phyloP scores from a whole-genome alignment of 2,113 vertebrate species.

The Bubo blakistoni region DNA sequence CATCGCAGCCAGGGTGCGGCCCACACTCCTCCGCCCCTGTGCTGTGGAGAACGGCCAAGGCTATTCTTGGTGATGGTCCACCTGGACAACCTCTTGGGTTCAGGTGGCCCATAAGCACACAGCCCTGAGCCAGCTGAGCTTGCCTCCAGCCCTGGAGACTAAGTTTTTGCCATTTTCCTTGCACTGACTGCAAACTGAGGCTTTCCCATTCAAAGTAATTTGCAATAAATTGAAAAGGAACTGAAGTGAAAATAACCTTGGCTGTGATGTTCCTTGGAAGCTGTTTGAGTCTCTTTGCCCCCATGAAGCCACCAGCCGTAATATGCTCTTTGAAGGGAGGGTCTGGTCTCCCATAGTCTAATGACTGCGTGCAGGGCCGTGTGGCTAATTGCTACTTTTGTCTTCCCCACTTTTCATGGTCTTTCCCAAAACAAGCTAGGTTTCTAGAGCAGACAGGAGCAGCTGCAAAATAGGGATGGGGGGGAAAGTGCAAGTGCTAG shows the following conservation, averaged over 20 bases:
- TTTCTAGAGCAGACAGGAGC: neutral
- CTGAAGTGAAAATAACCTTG: neutral
- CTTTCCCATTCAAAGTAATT: neutral
- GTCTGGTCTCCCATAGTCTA: neutral
- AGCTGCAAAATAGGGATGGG: neutral
- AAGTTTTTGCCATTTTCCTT: neutral
- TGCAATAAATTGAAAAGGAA: neutral
- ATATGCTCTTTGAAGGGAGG: neutral
- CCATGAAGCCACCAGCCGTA: neutral
- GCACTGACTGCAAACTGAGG: neutral
- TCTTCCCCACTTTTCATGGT: neutral
- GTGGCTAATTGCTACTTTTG: neutral
- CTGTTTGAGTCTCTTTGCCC: neutral
- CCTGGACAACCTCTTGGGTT: neutral
- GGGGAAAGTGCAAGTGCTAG: neutral
- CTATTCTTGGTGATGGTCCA: neutral
- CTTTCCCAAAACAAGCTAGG: neutral
- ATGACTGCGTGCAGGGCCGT: neutral
- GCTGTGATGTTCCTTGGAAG: neutral
- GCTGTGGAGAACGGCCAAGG: neutral
- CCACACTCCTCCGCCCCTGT: too few relatives aligned
- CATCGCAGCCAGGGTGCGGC: neutral
- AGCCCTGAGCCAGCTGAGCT: neutral
- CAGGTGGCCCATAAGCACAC: neutral
- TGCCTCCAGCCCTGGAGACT: neutral